A percentile compares a stretch with the other conserved stretches of the same genome.
Evolutionary conservation across 1,140 invertebrate species (phyloP).

Genomic region (Calliopsis andreniformis): DNA sequence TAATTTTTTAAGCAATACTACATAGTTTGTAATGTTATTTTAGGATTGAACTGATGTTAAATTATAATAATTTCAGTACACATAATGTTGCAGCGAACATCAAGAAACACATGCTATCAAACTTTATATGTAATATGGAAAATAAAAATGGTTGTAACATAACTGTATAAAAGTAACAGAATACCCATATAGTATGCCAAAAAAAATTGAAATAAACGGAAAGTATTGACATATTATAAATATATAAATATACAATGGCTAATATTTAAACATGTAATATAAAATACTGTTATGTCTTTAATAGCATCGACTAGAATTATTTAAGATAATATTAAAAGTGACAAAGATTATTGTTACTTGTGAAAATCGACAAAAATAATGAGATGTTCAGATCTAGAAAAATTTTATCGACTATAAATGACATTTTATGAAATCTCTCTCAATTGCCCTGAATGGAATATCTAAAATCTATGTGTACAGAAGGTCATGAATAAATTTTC

Average conservation of each 20-base stretch:
- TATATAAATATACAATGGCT: conserved; percentile 57
- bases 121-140: conserved; percentile 28
- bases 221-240: conserved; percentile 32
- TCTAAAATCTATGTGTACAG: conserved; percentile 47
- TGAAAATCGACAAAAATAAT: conserved; percentile 38
- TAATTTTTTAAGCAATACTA: no score
- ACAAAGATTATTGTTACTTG: conserved; percentile 36
- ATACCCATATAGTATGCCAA: conserved; percentile 9
- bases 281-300: conserved; percentile 60
- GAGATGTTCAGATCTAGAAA: conserved; percentile 44
- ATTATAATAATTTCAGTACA: conserved; percentile 3
- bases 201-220: conserved; percentile 31
- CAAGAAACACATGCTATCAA: conserved; percentile 13
- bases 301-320: conserved; percentile 60
- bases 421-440: conserved; percentile 35
- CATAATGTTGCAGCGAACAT: not conserved
- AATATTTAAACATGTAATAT: conserved; percentile 52
- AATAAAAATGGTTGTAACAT: conserved; percentile 25
- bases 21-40: no score
- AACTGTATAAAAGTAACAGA: conserved; percentile 34
- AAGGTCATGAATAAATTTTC: conserved; percentile 46
- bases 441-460: conserved; percentile 40
- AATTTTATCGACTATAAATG: conserved; percentile 19
- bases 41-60: no score
- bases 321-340: conserved; percentile 47